Evolutionary conservation across 2,113 vertebrate species (phyloP), one percentile per base, ranked within the genome.

Genomic region (Hemiscyllium ocellatum): DNA sequence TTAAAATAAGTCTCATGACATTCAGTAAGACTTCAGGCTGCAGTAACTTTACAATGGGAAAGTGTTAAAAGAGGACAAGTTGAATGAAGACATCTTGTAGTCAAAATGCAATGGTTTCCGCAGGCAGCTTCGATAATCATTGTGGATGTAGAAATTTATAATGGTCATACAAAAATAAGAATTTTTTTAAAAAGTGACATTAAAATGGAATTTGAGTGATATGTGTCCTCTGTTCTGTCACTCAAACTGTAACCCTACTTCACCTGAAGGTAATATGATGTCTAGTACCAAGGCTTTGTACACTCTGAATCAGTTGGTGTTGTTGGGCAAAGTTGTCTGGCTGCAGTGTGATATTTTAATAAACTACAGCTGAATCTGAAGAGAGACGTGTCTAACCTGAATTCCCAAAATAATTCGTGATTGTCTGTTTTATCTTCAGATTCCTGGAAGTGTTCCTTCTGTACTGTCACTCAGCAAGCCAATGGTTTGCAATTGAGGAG

Each of bases 401-500:
- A n/a, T 80, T 80, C 33, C 76, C 7, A 80, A 37, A 80, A 17
- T n/a, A 80, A 22, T 33, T 76, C 26, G 95, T 93, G 12, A 52
- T 50, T 13, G 70, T 19, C 95, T 96, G 2, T 95, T 96, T 97
- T 76, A 96, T 96, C 65, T 80, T 95, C 96, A 99, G 99, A 97
- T 99, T 99, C 96, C 97, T 99, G 96, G 99, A 99, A 97, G 99
- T 99, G 96, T 99, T 98, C 96, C 97, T 99, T 96, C 97, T 99
- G 26, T 99, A 99, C 97, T 99, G 98, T 97, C 99, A 99, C 96
- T 99, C 99, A 93, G 99, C 99, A 56, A 99, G 99, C 42, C 99
- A 99, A 97, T 99, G 99, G 99, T 99, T 99, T 96, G 99, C 99
- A 10, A 98, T 99, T 94, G 99, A 99, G 96, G 99, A 99, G 96